Conservation (phyloP, 1,140 invertebrate genomes). For the Zaprionus taronus region DNA sequence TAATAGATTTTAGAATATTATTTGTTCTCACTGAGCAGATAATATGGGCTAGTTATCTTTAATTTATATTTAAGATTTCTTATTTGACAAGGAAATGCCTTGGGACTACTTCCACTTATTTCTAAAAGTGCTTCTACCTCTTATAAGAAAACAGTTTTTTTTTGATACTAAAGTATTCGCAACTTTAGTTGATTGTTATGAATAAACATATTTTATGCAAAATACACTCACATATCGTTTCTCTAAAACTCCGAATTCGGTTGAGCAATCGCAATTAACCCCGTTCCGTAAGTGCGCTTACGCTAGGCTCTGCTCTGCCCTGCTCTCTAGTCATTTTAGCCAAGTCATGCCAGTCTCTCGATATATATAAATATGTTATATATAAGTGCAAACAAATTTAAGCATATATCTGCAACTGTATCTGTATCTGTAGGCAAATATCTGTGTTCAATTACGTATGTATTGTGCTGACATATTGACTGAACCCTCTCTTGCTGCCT, state of each 20-base stretch:
- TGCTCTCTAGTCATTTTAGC: slow-evolving; percentile 25
- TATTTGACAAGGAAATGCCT: no score
- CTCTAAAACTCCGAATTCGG: slow-evolving; percentile 1
- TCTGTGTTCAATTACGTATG: not conserved
- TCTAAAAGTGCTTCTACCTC: no score
- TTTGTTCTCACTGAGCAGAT: no score
- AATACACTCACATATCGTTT: slow-evolving; percentile 3
- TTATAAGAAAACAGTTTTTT: no score
- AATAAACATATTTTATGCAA: not conserved
- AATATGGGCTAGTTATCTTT: no score
- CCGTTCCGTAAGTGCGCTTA: slow-evolving; percentile 36
- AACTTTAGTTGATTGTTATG: not conserved
- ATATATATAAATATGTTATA: slow-evolving; percentile 6
- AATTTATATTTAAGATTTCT: no score
- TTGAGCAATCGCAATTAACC: slow-evolving; percentile 42
- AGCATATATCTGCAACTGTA: slow-evolving; percentile 2
- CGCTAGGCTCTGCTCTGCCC: slow-evolving; percentile 18
- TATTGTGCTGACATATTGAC: not conserved
- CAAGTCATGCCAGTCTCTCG: slow-evolving; percentile 36
- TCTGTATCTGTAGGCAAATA: not conserved
- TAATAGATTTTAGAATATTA: no score
- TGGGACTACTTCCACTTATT: no score
- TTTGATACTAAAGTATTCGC: no score
- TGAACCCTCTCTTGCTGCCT: not conserved
- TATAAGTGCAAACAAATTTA: not conserved